phyloP scores from a whole-genome alignment of 2,113 vertebrate genomes.

The Passer domesticus region DNA sequence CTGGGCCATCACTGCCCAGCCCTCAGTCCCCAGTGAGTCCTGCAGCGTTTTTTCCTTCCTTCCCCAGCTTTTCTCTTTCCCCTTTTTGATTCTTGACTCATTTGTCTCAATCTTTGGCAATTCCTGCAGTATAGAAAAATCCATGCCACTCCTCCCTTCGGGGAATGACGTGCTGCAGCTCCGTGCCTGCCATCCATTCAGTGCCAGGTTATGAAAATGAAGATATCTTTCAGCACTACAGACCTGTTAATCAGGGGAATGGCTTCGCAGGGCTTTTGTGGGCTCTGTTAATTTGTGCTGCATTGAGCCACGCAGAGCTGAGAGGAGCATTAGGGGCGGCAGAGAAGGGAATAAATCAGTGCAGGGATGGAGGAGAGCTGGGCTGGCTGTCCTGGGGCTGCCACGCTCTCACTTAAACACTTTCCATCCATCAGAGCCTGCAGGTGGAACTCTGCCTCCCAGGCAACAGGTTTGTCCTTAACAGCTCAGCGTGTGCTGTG shows the following conservation, averaged over 20 bases:
- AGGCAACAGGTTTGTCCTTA: slow-evolving; percentile 34
- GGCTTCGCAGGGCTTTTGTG: slow-evolving; percentile 54
- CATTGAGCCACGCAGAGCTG: slow-evolving; percentile 26
- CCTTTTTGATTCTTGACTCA: not conserved
- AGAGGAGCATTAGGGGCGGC: slow-evolving; percentile 31
- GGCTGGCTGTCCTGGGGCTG: slow-evolving; percentile 19
- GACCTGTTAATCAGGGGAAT: slow-evolving; percentile 66
- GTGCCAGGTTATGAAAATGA: slow-evolving; percentile 63
- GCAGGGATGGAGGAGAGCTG: slow-evolving; percentile 18
- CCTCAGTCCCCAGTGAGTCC: not conserved
- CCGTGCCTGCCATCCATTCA: slow-evolving; percentile 45
- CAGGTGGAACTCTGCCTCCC: not conserved
- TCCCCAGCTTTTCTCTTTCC: not conserved
- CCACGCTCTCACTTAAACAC: slow-evolving; percentile 20
- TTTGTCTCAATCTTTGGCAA: slow-evolving; percentile 21
- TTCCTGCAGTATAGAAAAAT: not conserved
- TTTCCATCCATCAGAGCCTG: slow-evolving; percentile 37
- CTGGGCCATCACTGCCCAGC: not conserved
- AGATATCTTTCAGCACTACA: slow-evolving; percentile 51
- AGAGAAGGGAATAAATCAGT: slow-evolving; percentile 55
- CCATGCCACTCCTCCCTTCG: slow-evolving; percentile 17
- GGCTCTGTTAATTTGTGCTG: slow-evolving; percentile 56
- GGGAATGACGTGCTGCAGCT: not conserved
- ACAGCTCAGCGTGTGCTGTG: not conserved
- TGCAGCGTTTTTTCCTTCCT: not conserved